These are phyloP conservation scores for Dromius quadrimaculatus DNA, from an alignment of 2,888 invertebrate species.

Conservation along the genomic window DNA sequence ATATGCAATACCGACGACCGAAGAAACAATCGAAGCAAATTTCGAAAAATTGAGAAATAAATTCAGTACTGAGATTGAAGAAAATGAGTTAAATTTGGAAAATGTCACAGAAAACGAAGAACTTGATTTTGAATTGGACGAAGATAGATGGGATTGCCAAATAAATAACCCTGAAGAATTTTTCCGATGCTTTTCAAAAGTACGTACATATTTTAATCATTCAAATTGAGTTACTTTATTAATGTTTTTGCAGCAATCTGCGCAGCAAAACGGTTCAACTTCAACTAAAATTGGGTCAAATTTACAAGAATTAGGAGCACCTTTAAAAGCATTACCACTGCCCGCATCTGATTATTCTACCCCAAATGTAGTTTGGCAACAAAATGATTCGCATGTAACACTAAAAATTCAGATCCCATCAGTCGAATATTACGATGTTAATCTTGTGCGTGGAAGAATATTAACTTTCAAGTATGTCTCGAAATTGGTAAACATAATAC, in stretches of 20 bases:
- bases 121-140: conserved; percentile 45
- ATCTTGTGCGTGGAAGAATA: conserved; percentile 58
- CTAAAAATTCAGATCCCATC: conserved; percentile 59
- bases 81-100: conserved; percentile 11
- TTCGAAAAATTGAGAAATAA: conserved; percentile 54
- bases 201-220: conserved; percentile 18
- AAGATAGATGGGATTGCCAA: conserved; percentile 52
- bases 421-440: conserved; percentile 58
- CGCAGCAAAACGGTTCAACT: too few relatives aligned
- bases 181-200: conserved; percentile 37
- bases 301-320: background rate
- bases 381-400: conserved; percentile 59
- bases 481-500: conserved; percentile 56
- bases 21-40: conserved; percentile 54
- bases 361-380: conserved; percentile 63
- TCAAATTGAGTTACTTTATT: too few relatives aligned
- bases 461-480: conserved; percentile 60
- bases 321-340: conserved; percentile 49
- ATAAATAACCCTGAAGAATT: conserved; percentile 52
- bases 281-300: too few relatives aligned
- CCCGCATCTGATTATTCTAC: conserved; percentile 57
- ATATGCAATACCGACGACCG: conserved; percentile 62
- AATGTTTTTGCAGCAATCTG: too few relatives aligned
- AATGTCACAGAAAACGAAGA: conserved; percentile 2
- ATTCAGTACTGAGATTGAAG: conserved; percentile 34